phyloP scores from a whole-genome alignment of 35 echinoderm and acorn worm genomes.

The Apostichopus parvimensis region DNA sequence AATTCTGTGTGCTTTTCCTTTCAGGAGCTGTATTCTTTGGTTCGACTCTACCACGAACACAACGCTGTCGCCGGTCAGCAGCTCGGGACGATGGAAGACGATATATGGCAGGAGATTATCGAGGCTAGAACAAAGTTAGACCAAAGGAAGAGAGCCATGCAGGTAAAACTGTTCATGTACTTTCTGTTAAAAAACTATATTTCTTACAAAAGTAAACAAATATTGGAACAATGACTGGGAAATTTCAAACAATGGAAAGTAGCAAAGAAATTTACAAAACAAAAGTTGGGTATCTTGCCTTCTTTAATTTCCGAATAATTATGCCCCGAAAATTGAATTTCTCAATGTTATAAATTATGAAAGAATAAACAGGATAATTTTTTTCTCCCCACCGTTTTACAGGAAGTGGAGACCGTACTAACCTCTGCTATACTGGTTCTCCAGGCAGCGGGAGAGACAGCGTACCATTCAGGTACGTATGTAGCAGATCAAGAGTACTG shows the following conservation, averaged over 20 bases:
- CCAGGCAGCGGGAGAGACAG: constrained; percentile 1
- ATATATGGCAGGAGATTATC: constrained; percentile 46
- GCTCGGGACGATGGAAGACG: constrained; percentile 31
- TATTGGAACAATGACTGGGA: no score
- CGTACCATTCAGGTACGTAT: background rate
- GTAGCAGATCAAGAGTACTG: no score
- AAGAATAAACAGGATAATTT: background rate
- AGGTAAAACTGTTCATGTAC: background rate
- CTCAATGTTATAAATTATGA: background rate
- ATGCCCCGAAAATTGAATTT: no score
- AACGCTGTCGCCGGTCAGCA: constrained; percentile 11
- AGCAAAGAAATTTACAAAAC: no score
- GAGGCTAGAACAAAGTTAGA: constrained; percentile 1
- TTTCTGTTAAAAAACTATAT: no score
- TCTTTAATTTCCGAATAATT: no score
- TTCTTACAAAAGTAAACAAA: no score
- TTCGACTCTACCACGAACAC: constrained; percentile 27
- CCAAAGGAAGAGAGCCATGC: background rate
- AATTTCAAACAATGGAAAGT: no score
- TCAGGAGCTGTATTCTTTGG: constrained; percentile 12
- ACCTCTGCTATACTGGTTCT: background rate
- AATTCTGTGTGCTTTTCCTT: background rate
- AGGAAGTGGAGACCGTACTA: constrained; percentile 11
- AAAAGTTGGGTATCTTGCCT: no score
- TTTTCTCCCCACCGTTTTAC: background rate